Evolutionary conservation across 2,888 invertebrate species (phyloP).

Genomic region (Ernsta delagoae): DNA sequence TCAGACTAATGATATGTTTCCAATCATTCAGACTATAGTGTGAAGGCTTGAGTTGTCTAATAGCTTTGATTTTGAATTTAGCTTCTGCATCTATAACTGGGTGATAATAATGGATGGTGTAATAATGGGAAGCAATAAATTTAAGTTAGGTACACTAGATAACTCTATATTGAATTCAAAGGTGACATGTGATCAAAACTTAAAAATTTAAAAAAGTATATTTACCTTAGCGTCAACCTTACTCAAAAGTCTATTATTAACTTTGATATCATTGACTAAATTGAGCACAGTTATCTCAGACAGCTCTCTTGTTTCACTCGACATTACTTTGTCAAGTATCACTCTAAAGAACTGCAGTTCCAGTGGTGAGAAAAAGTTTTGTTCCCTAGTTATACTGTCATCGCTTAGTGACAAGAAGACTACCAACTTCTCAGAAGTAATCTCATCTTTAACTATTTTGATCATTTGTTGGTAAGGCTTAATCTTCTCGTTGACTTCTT

Average conservation of each 20-base stretch:
- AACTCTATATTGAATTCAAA: no score
- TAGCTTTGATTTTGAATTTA: no score
- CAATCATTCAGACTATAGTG: no score
- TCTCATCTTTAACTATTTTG: conserved; percentile 68
- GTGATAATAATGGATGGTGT: no score
- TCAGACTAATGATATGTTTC: no score
- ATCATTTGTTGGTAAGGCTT: conserved; percentile 66
- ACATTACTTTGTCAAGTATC: conserved; percentile 72
- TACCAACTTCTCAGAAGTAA: conserved; percentile 65
- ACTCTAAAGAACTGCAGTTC: conserved; percentile 74
- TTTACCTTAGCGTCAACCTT: conserved; percentile 73
- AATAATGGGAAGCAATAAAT: no score
- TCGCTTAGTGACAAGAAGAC: conserved; percentile 64
- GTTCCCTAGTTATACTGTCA: conserved; percentile 71
- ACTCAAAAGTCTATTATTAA: conserved; percentile 52
- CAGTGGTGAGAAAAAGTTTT: conserved; percentile 64
- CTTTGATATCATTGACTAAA: conserved; percentile 66
- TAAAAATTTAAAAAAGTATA: not conserved
- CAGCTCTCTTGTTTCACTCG: conserved; percentile 67
- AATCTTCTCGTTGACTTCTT: conserved; percentile 67
- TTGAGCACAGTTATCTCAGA: conserved; percentile 70
- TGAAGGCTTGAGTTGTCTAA: no score
- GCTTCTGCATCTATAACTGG: no score
- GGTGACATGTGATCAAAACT: no score
- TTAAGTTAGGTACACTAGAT: no score